A percentile compares a stretch with the other conserved stretches of the same genome.
These are phyloP conservation scores for Euwallacea fornicatus DNA, from an alignment of 1,140 invertebrate genomes.

Conservation along the genomic window DNA sequence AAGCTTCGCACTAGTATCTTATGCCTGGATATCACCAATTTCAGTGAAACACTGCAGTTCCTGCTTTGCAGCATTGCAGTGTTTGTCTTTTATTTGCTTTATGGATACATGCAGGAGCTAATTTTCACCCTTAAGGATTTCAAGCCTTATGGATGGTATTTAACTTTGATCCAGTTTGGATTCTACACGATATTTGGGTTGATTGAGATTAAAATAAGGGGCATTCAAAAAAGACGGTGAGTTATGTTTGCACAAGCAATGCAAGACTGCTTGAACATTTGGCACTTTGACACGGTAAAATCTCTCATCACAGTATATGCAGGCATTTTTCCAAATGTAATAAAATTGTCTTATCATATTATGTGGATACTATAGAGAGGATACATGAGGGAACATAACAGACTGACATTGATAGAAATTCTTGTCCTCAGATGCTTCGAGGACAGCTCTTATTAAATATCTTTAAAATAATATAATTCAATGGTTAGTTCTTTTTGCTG, in stretches of 20 bases:
- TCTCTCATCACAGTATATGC: too few relatives aligned
- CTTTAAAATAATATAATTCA: too few relatives aligned
- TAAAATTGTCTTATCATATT: too few relatives aligned
- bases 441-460: too few relatives aligned
- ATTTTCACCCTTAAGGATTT: constrained; percentile 90
- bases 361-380: too few relatives aligned
- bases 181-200: constrained; percentile 83
- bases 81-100: constrained; percentile 86
- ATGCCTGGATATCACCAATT: constrained; percentile 72
- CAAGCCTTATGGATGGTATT: constrained; percentile 87
- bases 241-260: constrained; percentile 44
- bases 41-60: constrained; percentile 72
- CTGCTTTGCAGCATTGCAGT: constrained; percentile 74
- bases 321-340: too few relatives aligned
- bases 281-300: too few relatives aligned
- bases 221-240: constrained; percentile 68
- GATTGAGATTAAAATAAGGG: constrained; percentile 70
- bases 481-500: too few relatives aligned
- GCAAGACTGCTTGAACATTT: neutral
- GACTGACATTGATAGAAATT: too few relatives aligned
- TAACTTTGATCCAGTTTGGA: constrained; percentile 89
- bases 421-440: too few relatives aligned
- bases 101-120: constrained; percentile 92
- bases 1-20: constrained; percentile 63
- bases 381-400: too few relatives aligned